Evolutionary conservation across 2,888 invertebrate genomes (phyloP), one percentile per base, ranked within the genome.

Genomic region (Lordiphosa fenestrarum): DNA sequence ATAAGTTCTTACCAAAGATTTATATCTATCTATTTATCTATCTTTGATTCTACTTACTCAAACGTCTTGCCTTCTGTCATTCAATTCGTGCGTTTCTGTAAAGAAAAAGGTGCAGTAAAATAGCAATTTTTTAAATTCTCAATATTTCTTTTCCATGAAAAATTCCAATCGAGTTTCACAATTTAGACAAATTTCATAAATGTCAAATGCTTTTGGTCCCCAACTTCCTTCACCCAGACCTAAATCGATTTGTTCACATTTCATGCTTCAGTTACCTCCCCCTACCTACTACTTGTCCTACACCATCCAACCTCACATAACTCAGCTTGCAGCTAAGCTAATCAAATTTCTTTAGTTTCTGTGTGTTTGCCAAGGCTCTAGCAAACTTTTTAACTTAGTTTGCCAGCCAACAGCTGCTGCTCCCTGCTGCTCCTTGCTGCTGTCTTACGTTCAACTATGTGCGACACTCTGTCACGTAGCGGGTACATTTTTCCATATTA

Each of bases 401-500:
- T 33, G 33, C 42, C 30, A 23, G 37, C 33, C 50, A 36, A 35
- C 46, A 53, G 30, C 57, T 49, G 48, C 44, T 49, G 37, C 44
- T 33, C 48, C 7, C 50, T 52, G 41, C 73, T 63, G 52, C 49
- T 37, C 10, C 10, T 19, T 33, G 35, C n/a, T 13, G 2, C 19
- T 21, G 30, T 37, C 42, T 57, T 39, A 33, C 44, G 44, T 10
- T 15, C 13, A 56, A 30, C 42, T 47, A 74, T 71, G 74, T 63
- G 38, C 54, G 66, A 37, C 81, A 73, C 56, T 81, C 69, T 77
- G 84, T 83, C 84, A 86, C 86, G 85, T 86, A 81, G 52, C 54
- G 52, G 48, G 42, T 64, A 67, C 73, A 84, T 85, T 86, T 83
- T 81, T 84, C 73, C 68, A 71, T 69, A 85, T 82, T 84, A 85